Conservation (phyloP, 1,140 invertebrate genomes). For the Micrasema longulum region DNA sequence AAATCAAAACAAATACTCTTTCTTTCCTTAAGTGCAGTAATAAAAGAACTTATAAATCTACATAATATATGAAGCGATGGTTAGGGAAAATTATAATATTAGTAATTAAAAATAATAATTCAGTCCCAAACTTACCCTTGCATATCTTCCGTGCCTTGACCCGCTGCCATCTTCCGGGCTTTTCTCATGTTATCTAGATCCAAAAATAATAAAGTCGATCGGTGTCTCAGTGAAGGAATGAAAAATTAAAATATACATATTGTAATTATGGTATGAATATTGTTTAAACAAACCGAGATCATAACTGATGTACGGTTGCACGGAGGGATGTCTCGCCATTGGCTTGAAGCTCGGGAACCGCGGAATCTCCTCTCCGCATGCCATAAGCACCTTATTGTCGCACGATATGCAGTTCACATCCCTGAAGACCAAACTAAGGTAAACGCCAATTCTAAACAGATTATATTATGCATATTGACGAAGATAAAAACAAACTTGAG, state of each 20-base stretch:
- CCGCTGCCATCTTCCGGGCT: slow-evolving; percentile 3
- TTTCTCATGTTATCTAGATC: slow-evolving; percentile 20
- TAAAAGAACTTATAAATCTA: no score
- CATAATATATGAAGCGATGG: no score
- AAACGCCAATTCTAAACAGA: no score
- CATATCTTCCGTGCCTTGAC: slow-evolving; percentile 7
- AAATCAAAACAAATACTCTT: no score
- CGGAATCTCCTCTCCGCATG: slow-evolving; percentile 68
- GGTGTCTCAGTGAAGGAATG: background rate
- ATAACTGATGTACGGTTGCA: slow-evolving; percentile 76
- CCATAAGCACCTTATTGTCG: slow-evolving; percentile 77
- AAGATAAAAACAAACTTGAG: slow-evolving; percentile 65
- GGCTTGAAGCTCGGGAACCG: slow-evolving; percentile 61
- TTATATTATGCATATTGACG: no score
- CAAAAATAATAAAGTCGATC: background rate
- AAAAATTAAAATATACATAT: background rate
- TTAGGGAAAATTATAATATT: no score
- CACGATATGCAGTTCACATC: slow-evolving; percentile 81
- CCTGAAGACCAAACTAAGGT: slow-evolving; percentile 57
- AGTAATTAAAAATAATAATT: no score
- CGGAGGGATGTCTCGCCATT: slow-evolving; percentile 67
- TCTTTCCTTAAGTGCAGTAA: no score
- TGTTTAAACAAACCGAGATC: slow-evolving; percentile 68
- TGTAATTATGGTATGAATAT: background rate
- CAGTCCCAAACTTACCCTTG: background rate